Evolutionary conservation across 1,140 invertebrate species (phyloP).

Genomic region (Chionoecetes opilio): DNA sequence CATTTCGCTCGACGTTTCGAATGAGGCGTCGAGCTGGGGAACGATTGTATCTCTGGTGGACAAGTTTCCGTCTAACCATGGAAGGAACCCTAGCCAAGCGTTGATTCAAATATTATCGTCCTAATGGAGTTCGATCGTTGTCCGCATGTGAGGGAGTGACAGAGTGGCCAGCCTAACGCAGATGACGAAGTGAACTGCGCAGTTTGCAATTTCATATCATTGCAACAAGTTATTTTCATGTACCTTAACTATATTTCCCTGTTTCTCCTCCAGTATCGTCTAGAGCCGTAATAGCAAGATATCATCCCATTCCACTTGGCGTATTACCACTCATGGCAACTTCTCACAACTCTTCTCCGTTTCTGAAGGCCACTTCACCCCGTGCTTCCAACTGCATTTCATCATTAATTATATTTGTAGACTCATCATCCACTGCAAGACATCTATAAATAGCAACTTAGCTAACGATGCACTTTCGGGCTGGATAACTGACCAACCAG

Average conservation of each 20-base stretch:
- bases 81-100: neutral
- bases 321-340: neutral
- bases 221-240: neutral
- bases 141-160: neutral
- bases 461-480: neutral
- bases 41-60: neutral
- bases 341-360: neutral
- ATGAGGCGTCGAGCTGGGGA: no score
- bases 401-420: neutral
- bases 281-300: neutral
- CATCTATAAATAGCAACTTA: conserved; percentile 2
- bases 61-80: neutral
- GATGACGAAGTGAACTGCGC: neutral
- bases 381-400: neutral
- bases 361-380: neutral
- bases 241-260: neutral
- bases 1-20: no score
- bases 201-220: neutral
- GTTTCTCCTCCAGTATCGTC: neutral
- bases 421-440: neutral
- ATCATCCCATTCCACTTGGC: neutral
- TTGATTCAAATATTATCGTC: neutral
- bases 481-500: neutral
- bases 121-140: neutral
- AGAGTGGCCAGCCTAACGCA: neutral